These are phyloP conservation scores for Drosophila diplacantha DNA, from an alignment of 2,888 invertebrate species.

Conservation along the genomic window DNA sequence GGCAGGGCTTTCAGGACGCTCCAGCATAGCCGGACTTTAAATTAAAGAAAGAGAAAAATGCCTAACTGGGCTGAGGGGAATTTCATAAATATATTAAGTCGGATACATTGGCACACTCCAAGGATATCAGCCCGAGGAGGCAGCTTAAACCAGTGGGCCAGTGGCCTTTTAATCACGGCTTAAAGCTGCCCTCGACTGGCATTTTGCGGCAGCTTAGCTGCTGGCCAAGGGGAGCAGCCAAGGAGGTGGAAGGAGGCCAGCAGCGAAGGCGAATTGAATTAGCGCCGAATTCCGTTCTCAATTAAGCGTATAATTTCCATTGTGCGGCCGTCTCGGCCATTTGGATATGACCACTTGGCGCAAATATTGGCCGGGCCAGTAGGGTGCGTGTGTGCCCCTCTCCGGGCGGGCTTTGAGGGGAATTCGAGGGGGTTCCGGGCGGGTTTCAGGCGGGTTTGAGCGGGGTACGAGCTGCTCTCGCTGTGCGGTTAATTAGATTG, in stretches of 20 bases:
- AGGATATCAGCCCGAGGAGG: neutral
- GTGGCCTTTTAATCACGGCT: neutral
- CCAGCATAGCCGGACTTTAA: neutral
- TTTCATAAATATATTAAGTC: neutral
- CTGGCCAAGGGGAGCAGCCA: conserved; percentile 9
- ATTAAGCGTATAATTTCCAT: conserved; percentile 57
- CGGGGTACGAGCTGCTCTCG: conserved; percentile 14
- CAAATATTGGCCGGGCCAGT: conserved; percentile 38
- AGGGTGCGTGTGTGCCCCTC: neutral
- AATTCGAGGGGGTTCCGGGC: no score
- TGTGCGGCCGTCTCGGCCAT: conserved; percentile 25
- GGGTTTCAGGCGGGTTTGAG: neutral
- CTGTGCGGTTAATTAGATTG: conserved; percentile 64
- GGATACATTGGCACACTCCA: no score
- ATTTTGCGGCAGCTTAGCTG: conserved; percentile 13
- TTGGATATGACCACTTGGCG: conserved; percentile 30
- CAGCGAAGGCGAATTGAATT: conserved; percentile 57
- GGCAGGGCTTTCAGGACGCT: neutral
- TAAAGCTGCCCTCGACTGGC: neutral
- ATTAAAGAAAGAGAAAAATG: neutral
- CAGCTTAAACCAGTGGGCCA: neutral
- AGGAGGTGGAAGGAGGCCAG: neutral
- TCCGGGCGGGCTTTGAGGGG: no score
- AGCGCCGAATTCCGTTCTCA: conserved; percentile 60
- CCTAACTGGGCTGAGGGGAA: neutral